Conservation (phyloP, 2,888 invertebrate genomes). For the Lasioglossum lativentre region DNA sequence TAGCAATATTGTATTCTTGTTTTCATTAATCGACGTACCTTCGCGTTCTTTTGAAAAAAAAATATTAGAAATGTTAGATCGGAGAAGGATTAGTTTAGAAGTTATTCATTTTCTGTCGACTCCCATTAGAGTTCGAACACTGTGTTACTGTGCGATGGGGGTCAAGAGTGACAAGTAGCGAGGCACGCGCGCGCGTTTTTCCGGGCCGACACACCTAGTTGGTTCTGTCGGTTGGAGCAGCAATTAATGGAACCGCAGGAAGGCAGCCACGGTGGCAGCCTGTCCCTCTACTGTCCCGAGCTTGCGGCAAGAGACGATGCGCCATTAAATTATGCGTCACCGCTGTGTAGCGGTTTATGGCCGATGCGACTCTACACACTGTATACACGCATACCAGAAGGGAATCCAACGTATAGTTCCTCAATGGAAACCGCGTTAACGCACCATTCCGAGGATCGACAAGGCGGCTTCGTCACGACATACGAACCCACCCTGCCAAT, state of each 20-base stretch:
- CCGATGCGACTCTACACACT: slow-evolving; percentile 51
- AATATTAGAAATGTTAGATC: no score
- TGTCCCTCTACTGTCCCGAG: slow-evolving; percentile 46
- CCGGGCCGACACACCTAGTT: background rate
- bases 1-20: no score
- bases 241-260: slow-evolving; percentile 55
- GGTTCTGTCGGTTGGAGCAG: slow-evolving; percentile 4
- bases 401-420: slow-evolving; percentile 13
- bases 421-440: slow-evolving; percentile 36
- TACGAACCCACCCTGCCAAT: background rate
- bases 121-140: no score
- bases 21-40: no score
- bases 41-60: no score
- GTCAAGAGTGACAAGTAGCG: background rate
- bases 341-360: slow-evolving; percentile 66
- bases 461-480: background rate
- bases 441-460: background rate
- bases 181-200: background rate
- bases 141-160: background rate
- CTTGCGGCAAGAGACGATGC: slow-evolving; percentile 46
- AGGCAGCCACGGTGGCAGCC: slow-evolving; percentile 19
- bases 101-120: no score
- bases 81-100: no score
- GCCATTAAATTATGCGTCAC: slow-evolving; percentile 68
- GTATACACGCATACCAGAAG: slow-evolving; percentile 28